A percentile compares a stretch with the other conserved stretches of the same genome.
phyloP scores from a whole-genome alignment of 2,797 vertebrate species.

The Tiaroga cobitis region DNA sequence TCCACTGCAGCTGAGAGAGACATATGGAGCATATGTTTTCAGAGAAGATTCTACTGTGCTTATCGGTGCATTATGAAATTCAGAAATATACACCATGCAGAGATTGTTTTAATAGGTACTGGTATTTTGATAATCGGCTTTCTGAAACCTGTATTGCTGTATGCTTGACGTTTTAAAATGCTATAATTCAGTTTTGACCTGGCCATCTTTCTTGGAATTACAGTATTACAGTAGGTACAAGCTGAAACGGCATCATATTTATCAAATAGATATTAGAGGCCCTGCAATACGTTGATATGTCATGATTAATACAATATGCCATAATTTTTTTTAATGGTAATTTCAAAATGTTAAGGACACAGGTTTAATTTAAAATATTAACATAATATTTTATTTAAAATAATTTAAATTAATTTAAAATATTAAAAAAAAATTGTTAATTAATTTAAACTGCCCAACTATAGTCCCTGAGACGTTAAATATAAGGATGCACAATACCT shows the following conservation, averaged over 20 bases:
- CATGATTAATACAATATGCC: neutral
- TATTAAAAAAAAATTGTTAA: no score
- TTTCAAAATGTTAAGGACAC: neutral
- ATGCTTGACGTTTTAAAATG: neutral
- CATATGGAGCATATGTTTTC: constrained; percentile 48
- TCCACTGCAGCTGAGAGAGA: constrained; percentile 49
- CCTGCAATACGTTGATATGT: neutral
- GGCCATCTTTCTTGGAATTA: neutral
- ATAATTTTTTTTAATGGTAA: no score
- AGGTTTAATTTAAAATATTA: neutral
- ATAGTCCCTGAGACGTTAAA: neutral
- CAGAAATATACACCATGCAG: constrained; percentile 16
- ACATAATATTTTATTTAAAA: no score
- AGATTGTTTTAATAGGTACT: constrained; percentile 9
- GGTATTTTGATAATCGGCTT: neutral
- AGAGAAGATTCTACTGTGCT: constrained; percentile 30
- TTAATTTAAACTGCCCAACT: neutral
- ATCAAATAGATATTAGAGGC: neutral
- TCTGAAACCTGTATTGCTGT: neutral
- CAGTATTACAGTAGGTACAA: neutral
- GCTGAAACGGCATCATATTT: neutral
- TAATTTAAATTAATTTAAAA: no score
- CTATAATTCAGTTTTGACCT: neutral
- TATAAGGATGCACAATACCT: neutral
- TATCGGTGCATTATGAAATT: constrained; percentile 38